These are phyloP conservation scores for Drosophila rellima DNA, from an alignment of 2,888 invertebrate species.

Conservation along the genomic window DNA sequence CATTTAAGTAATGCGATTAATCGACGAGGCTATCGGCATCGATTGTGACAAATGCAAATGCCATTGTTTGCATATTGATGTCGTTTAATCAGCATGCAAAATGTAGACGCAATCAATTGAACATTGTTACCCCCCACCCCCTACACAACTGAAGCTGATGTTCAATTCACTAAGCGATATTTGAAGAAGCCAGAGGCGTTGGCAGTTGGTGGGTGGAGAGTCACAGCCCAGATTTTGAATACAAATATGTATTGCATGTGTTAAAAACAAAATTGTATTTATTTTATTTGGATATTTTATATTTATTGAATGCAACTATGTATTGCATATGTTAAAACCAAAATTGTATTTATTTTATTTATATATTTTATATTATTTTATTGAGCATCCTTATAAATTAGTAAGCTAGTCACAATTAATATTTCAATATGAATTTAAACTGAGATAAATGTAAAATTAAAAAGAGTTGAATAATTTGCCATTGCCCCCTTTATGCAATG, in stretches of 20 bases:
- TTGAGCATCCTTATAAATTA: too few species aligned
- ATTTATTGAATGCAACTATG: too few species aligned
- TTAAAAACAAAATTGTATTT: too few species aligned
- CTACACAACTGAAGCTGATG: neutral
- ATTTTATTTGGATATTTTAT: too few species aligned
- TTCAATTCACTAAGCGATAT: neutral
- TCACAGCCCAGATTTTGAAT: too few species aligned
- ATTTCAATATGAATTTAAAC: too few species aligned
- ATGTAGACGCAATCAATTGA: constrained; percentile 4
- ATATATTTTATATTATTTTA: too few species aligned
- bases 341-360: too few species aligned
- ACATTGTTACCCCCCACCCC: neutral
- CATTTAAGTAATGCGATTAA: constrained; percentile 64
- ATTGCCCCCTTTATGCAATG: neutral
- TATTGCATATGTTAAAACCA: too few species aligned
- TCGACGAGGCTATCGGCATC: constrained; percentile 45
- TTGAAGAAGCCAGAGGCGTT: neutral
- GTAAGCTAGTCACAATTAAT: too few species aligned
- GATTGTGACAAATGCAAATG: constrained; percentile 83
- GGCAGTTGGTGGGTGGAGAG: neutral
- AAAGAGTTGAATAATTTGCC: neutral
- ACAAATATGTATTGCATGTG: too few species aligned
- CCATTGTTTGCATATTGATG: constrained; percentile 76
- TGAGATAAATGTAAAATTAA: too few species aligned
- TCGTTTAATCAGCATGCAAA: constrained; percentile 58